Percentiles rank a stretch among this genome's conserved stretches.
phyloP scores from a whole-genome alignment of 2,113 vertebrate genomes.

The Morone chrysops region DNA sequence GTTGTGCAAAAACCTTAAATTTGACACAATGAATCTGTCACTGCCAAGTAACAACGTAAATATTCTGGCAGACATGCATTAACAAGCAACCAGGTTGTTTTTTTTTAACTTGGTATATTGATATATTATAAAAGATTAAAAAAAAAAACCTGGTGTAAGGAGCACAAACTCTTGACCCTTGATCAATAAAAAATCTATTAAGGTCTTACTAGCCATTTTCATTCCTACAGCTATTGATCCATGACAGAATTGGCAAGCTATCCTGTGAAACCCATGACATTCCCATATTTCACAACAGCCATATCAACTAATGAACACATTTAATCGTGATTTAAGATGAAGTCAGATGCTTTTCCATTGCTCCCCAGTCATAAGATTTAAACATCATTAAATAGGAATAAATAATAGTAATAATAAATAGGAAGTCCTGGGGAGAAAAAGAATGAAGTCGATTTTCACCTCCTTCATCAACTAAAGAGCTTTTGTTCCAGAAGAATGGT shows the following conservation, averaged over 20 bases:
- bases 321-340: conserved; percentile 18
- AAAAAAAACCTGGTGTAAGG: neutral
- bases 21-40: neutral
- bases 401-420: no score
- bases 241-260: neutral
- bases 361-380: neutral
- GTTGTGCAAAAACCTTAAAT: neutral
- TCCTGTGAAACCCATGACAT: neutral
- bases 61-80: no score
- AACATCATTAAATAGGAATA: conserved; percentile 16
- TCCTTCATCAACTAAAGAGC: conserved; percentile 17
- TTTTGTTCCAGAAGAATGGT: conserved; percentile 35
- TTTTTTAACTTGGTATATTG: no score
- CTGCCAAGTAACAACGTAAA: neutral
- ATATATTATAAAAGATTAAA: no score
- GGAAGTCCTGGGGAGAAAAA: neutral
- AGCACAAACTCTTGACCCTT: neutral
- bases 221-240: neutral
- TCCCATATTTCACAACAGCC: neutral
- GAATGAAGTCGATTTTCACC: conserved; percentile 28
- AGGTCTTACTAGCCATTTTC: neutral
- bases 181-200: neutral
- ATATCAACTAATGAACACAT: conserved; percentile 28
- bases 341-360: neutral
- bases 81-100: neutral